Percentiles rank a stretch among this genome's conserved stretches.
phyloP scores from a whole-genome alignment of 37 sponge, comb jelly and placozoan genomes.

The Ianthella basta region DNA sequence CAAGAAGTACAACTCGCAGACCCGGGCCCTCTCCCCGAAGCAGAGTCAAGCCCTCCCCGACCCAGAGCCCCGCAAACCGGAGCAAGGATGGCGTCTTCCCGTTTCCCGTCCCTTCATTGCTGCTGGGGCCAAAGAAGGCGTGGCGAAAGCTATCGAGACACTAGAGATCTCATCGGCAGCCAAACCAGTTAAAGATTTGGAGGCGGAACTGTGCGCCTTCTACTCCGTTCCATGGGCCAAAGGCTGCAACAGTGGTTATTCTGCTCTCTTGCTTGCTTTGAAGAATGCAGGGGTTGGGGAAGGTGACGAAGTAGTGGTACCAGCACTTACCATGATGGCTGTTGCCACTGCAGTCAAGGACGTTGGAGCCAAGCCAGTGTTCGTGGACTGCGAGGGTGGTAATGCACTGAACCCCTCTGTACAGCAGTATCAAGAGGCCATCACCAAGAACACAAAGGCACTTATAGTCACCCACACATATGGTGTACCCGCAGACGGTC shows the following conservation, averaged over 20 bases:
- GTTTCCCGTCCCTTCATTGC: slow-evolving; percentile 54
- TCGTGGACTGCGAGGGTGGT: slow-evolving; percentile 51
- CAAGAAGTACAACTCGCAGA: too few species aligned
- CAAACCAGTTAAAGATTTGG: slow-evolving; percentile 43
- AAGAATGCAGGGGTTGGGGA: slow-evolving; percentile 33
- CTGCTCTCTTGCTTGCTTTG: slow-evolving; percentile 55
- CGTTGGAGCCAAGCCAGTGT: slow-evolving; percentile 57
- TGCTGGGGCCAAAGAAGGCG: slow-evolving; percentile 43
- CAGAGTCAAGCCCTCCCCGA: slow-evolving; percentile 23
- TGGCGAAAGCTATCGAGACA: slow-evolving; percentile 41
- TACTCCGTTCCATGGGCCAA: slow-evolving; percentile 43
- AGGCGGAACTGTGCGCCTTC: slow-evolving; percentile 27
- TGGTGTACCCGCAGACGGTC: slow-evolving; percentile 57
- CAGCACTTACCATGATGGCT: slow-evolving; percentile 64
- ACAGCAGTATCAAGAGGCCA: slow-evolving; percentile 15
- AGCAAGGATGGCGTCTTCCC: slow-evolving; percentile 20
- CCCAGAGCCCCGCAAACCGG: slow-evolving; percentile 50
- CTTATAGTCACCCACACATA: slow-evolving; percentile 67
- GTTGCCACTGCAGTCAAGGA: slow-evolving; percentile 42
- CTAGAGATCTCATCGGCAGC: slow-evolving; percentile 63
- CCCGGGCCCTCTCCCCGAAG: background rate
- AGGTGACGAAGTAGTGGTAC: slow-evolving; percentile 62
- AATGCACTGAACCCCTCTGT: slow-evolving; percentile 48
- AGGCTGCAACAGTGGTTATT: slow-evolving; percentile 62
- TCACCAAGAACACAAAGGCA: slow-evolving; percentile 33